Conservation (phyloP, 2,113 vertebrate species). For the Cyphotilapia sp. region DNA sequence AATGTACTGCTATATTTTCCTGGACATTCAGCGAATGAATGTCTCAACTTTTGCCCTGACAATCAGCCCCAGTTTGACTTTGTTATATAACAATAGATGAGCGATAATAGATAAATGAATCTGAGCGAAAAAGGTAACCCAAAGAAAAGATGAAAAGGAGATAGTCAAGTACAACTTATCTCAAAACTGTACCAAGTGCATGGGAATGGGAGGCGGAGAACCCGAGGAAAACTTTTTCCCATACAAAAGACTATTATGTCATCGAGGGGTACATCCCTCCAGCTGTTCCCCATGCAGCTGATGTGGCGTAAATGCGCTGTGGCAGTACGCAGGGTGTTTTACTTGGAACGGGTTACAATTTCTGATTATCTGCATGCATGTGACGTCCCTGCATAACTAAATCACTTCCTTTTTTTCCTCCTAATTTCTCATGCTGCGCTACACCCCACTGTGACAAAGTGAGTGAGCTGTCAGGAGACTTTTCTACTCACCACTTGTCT, state of each 20-base stretch:
- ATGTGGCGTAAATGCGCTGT: neutral
- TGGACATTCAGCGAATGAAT: neutral
- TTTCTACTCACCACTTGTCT: neutral
- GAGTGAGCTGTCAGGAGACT: neutral
- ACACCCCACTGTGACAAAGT: neutral
- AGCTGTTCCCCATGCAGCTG: neutral
- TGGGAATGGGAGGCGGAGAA: neutral
- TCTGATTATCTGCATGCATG: neutral
- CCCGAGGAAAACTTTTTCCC: neutral
- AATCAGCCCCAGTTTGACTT: neutral
- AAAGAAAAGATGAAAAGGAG: neutral
- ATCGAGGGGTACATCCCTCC: neutral
- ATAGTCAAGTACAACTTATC: neutral
- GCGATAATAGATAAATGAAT: neutral
- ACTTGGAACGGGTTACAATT: neutral
- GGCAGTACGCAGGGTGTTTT: neutral
- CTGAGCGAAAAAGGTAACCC: neutral
- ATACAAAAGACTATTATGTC: neutral
- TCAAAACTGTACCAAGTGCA: neutral
- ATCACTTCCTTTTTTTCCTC: neutral
- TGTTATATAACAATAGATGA: neutral
- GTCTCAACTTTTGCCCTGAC: neutral
- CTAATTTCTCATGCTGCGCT: neutral
- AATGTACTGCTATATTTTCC: neutral
- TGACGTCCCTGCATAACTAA: neutral